A percentile compares a stretch with the other conserved stretches of the same genome.
phyloP scores from a whole-genome alignment of 2,888 invertebrate species.

The Hirtodrosophila cameraria region DNA sequence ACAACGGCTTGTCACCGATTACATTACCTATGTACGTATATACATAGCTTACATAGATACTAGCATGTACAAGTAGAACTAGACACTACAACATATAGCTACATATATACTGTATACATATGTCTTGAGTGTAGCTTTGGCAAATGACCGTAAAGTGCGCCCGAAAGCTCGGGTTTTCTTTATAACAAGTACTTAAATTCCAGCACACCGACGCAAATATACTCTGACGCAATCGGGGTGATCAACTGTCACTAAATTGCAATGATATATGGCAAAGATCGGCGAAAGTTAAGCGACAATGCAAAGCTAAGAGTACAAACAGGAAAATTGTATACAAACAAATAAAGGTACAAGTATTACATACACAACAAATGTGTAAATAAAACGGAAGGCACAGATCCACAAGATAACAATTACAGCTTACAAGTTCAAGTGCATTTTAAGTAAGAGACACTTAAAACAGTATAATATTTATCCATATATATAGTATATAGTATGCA shows the following conservation, averaged over 20 bases:
- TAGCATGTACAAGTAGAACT: constrained; percentile 1
- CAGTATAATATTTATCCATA: constrained; percentile 6
- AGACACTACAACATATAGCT: constrained; percentile 20
- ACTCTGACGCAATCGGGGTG: constrained; percentile 25
- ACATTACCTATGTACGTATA: constrained; percentile 11
- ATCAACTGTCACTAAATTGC: constrained; percentile 28
- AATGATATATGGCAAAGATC: constrained; percentile 28
- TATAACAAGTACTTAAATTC: constrained; percentile 41
- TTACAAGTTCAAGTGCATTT: constrained; percentile 73
- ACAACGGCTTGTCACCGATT: constrained; percentile 14
- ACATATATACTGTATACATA: constrained; percentile 6
- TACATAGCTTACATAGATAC: background rate
- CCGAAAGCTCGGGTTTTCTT: constrained; percentile 32
- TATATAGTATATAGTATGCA: background rate
- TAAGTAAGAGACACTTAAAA: constrained; percentile 48
- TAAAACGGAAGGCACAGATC: constrained; percentile 6
- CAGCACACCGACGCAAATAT: constrained; percentile 35
- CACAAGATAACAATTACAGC: constrained; percentile 47
- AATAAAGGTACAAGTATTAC: no score
- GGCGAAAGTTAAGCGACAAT: constrained; percentile 6
- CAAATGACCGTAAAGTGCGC: constrained; percentile 27
- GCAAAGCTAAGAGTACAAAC: constrained; percentile 1
- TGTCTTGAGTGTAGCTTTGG: background rate
- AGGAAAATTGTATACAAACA: no score
- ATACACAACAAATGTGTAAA: constrained; percentile 1